Conservation (phyloP, 1,140 invertebrate genomes). For the Acromyrmex heyeri region DNA sequence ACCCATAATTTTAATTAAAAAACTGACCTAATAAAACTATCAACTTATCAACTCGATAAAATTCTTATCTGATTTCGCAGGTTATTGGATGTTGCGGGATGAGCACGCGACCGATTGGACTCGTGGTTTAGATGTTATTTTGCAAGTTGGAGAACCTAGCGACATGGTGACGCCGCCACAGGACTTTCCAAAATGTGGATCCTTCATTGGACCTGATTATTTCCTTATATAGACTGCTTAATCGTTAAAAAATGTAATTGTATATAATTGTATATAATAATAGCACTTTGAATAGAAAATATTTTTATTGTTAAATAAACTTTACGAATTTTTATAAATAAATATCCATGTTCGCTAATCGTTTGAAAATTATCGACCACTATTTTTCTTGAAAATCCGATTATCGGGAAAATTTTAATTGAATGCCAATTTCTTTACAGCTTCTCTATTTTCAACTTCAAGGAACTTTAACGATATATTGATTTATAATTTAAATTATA, state of each 20-base stretch:
- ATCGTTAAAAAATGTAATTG: conserved; percentile 54
- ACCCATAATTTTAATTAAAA: not conserved
- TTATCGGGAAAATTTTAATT: not conserved
- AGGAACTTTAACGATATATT: conserved; percentile 2
- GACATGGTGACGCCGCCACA: conserved; percentile 83
- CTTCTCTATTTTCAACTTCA: conserved; percentile 11
- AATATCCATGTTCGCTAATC: not conserved
- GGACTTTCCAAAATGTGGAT: conserved; percentile 87
- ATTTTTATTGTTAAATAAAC: not conserved
- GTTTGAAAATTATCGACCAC: not conserved
- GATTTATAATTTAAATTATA: not conserved
- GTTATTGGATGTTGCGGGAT: conserved; percentile 91
- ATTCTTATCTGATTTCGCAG: conserved; percentile 78
- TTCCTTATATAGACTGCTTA: conserved; percentile 85
- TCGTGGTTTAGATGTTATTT: conserved; percentile 87
- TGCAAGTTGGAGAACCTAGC: conserved; percentile 85
- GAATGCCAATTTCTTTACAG: not conserved
- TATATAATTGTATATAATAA: conserved; percentile 80
- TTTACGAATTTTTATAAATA: conserved; percentile 31
- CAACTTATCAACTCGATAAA: conserved; percentile 11
- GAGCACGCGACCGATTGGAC: conserved; percentile 87
- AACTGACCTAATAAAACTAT: too few species aligned
- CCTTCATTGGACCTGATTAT: conserved; percentile 87
- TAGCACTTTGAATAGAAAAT: not conserved
- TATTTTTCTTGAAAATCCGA: not conserved